Evolutionary conservation across 2,888 invertebrate species (phyloP).

Genomic region (Girardia tigrina): DNA sequence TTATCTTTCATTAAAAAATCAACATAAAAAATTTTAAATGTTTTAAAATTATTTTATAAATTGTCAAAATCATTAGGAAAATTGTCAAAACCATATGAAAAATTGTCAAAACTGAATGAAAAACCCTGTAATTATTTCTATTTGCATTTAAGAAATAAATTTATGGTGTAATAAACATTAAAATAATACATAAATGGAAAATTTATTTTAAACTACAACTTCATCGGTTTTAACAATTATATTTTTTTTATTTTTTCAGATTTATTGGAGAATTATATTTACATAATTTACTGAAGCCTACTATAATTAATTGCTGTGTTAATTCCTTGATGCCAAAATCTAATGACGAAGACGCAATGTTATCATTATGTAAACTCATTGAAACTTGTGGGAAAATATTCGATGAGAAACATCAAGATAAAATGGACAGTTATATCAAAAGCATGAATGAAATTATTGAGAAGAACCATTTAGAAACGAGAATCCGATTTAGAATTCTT

Average conservation of each 20-base stretch:
- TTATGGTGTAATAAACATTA: too few species aligned
- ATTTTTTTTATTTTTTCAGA: neutral
- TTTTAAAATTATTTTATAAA: too few species aligned
- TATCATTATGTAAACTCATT: neutral
- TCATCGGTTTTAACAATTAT: too few species aligned
- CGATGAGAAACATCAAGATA: neutral
- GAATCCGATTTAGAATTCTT: neutral
- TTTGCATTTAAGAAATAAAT: too few species aligned
- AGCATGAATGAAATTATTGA: neutral
- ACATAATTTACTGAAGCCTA: neutral
- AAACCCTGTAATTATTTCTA: too few species aligned
- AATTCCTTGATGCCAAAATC: neutral
- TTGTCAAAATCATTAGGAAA: too few species aligned
- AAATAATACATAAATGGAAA: too few species aligned
- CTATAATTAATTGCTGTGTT: neutral
- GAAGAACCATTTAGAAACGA: neutral
- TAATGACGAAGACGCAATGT: neutral
- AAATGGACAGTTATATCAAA: neutral
- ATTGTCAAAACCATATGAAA: too few species aligned
- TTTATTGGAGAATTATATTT: constrained; percentile 12
- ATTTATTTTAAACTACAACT: too few species aligned
- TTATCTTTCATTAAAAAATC: too few species aligned
- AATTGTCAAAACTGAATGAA: too few species aligned
- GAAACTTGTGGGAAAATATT: neutral
- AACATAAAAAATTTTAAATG: too few species aligned